These are phyloP conservation scores for Xestia ashworthii DNA, from an alignment of 2,888 invertebrate genomes.

Conservation along the genomic window DNA sequence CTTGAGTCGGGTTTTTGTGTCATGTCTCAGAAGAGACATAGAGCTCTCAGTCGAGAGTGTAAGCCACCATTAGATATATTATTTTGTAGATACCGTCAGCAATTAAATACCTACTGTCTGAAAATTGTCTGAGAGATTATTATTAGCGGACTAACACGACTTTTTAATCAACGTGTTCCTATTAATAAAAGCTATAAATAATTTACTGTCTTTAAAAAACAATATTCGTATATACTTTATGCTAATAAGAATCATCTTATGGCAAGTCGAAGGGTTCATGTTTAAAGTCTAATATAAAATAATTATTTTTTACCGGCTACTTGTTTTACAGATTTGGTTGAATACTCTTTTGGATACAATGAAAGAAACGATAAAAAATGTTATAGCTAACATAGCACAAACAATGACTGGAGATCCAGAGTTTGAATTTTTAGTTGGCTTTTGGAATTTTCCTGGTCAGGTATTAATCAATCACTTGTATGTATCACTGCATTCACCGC, in stretches of 20 bases:
- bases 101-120: background rate
- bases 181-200: background rate
- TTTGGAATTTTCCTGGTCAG: constrained; percentile 94
- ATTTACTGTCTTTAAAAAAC: background rate
- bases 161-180: background rate
- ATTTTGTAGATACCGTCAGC: background rate
- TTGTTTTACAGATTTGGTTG: constrained; percentile 92
- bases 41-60: background rate
- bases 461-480: constrained; percentile 80
- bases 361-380: constrained; percentile 93
- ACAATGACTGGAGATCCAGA: constrained; percentile 93
- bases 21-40: background rate
- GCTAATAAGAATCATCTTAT: background rate
- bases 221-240: background rate
- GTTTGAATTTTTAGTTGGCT: constrained; percentile 94
- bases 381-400: constrained; percentile 93
- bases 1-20: background rate
- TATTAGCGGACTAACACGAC: background rate
- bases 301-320: background rate
- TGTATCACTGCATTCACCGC: background rate
- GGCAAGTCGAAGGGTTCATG: background rate
- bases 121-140: background rate
- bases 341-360: constrained; percentile 93
- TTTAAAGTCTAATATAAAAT: background rate
- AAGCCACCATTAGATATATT: background rate